phyloP scores from a whole-genome alignment of 2,113 vertebrate genomes.

The Tretioscincus oriximinensis region DNA sequence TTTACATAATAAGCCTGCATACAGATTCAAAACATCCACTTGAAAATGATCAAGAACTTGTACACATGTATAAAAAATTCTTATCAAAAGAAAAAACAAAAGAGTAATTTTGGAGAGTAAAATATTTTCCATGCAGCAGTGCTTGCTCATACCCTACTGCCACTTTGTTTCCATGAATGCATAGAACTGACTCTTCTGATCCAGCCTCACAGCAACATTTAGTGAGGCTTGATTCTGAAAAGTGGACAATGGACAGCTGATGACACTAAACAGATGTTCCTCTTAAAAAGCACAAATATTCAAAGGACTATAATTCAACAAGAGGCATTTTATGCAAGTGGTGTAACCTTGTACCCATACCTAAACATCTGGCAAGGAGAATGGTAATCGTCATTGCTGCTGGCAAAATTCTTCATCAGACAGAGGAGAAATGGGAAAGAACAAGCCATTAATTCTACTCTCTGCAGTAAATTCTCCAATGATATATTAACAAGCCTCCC shows the following conservation, averaged over 20 bases:
- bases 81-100: background rate
- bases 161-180: no score
- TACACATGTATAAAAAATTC: background rate
- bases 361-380: background rate
- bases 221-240: background rate
- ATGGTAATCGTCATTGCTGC: background rate
- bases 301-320: background rate
- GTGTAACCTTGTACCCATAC: background rate
- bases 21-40: background rate
- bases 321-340: background rate
- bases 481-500: background rate
- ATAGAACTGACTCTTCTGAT: background rate
- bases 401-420: background rate
- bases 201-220: background rate
- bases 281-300: constrained; percentile 37
- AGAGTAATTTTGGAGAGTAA: background rate
- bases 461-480: background rate
- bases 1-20: background rate
- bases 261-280: constrained; percentile 5
- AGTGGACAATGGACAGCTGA: constrained; percentile 10
- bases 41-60: background rate
- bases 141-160: background rate
- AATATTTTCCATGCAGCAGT: background rate
- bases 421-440: background rate
- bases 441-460: background rate